Evolutionary conservation across 1,140 invertebrate species (phyloP), one percentile per base, ranked within the genome.

Genomic region (Drosophila funebris): DNA sequence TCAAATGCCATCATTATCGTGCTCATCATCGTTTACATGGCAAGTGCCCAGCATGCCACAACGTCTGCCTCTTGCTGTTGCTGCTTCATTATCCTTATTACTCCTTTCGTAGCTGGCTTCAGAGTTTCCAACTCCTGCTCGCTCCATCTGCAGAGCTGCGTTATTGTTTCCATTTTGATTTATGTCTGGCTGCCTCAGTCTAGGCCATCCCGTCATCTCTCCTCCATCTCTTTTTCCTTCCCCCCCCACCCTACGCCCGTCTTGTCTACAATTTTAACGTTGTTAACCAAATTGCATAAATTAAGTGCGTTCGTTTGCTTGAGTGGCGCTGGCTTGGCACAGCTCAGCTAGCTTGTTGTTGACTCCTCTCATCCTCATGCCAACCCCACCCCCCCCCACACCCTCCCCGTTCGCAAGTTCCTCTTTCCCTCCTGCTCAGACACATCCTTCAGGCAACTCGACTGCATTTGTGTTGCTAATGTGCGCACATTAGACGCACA

Each of bases 101-200:
- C 83, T 88, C 83, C 83, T 88, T 88, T 87, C 74, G 73, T 64
- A n/a, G 63, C 66, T 33, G 43, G 54, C 56, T 39, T 31, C 50
- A 27, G 24, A 71, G 43, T 56, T 75, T 44, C 5, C 7, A 39
- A 9, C 18, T 54, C 22, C 33, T 11, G 14, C 43, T 39, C 24
- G 44, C 58, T 61, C 18, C 33, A 29, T n/a, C 56, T 66, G 27
- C 44, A 60, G 52, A 53, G 64, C 62, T 57, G 60, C 78, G 83
- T 88, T 88, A 88, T 88, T 88, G 83, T 88, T 88, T 88, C 83
- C 83, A 83, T 88, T 88, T 88, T 88, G 83, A 88, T 88, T 88
- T 88, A 88, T 88, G 83, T 82, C 82, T 27, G 56, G 31, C 52
- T 56, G 58, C 60, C 50, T 41, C 52, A 29, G 16, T 36, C 41